Conservation (phyloP, 1,140 invertebrate genomes). For the Saccostrea cuccullata region DNA sequence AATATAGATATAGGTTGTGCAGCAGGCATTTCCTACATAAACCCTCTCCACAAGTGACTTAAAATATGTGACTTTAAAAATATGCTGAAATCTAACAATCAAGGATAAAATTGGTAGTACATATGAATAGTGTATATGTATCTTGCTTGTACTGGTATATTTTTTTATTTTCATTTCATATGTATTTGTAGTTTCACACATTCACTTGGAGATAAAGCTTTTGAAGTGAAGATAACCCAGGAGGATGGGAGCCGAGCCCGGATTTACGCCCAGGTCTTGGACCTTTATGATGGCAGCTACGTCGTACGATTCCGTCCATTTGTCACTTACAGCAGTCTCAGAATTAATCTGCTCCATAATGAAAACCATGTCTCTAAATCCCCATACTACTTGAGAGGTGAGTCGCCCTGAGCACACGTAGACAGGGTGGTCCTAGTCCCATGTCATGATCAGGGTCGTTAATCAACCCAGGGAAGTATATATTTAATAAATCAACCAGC, state of each 20-base stretch:
- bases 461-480: neutral
- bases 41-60: too few species aligned
- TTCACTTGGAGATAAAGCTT: conserved; percentile 70
- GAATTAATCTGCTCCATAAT: conserved; percentile 86
- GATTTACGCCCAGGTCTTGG: conserved; percentile 85
- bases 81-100: too few species aligned
- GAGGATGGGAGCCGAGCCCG: conserved; percentile 58
- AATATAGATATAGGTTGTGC: too few species aligned
- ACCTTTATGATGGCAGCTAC: conserved; percentile 91
- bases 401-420: conserved; percentile 31
- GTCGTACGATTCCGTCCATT: conserved; percentile 91
- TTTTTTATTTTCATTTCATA: neutral
- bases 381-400: conserved; percentile 85
- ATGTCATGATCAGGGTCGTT: conserved; percentile 1
- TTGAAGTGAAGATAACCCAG: conserved; percentile 62
- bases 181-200: conserved; percentile 69
- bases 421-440: neutral
- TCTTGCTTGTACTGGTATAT: neutral
- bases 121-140: neutral
- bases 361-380: conserved; percentile 84
- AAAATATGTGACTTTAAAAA: too few species aligned
- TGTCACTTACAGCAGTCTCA: conserved; percentile 86
- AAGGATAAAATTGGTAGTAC: too few species aligned
- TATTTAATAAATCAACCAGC: neutral
- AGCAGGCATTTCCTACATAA: too few species aligned